Evolutionary conservation across 1,140 invertebrate species (phyloP).

Genomic region (Whitmania pigra): DNA sequence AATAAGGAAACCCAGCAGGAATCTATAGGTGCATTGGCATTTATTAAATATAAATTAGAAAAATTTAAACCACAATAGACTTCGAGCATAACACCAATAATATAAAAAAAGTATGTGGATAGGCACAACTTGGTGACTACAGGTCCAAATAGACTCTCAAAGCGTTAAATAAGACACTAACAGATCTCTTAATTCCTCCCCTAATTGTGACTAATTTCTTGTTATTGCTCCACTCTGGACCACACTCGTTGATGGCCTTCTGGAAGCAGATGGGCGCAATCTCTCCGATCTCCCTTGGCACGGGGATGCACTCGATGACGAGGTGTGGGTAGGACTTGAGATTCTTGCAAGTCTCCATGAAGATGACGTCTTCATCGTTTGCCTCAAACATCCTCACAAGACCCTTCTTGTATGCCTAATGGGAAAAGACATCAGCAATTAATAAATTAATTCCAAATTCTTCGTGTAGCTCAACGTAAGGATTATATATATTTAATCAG

Average conservation of each 20-base stretch:
- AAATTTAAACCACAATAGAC: constrained; percentile 16
- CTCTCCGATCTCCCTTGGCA: constrained; percentile 66
- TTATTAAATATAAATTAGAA: not conserved
- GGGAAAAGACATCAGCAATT: not conserved
- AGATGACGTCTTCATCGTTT: constrained; percentile 63
- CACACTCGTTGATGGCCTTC: constrained; percentile 87
- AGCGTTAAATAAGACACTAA: constrained; percentile 17
- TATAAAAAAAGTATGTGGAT: too few relatives aligned
- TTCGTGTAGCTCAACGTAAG: not conserved
- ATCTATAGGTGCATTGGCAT: constrained; percentile 42
- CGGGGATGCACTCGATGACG: constrained; percentile 72
- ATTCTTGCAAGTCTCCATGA: constrained; percentile 72
- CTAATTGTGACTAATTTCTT: constrained; percentile 80
- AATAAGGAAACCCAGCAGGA: constrained; percentile 87
- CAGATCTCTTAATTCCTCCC: too few relatives aligned
- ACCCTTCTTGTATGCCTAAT: constrained; percentile 56
- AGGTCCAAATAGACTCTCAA: too few relatives aligned
- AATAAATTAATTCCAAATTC: not conserved
- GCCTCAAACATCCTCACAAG: constrained; percentile 63
- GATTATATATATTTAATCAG: not conserved
- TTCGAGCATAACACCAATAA: not conserved
- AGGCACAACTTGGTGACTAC: too few relatives aligned
- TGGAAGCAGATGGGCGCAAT: constrained; percentile 83
- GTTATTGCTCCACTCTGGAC: constrained; percentile 84
- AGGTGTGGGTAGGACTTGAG: constrained; percentile 68